Evolutionary conservation across 1,140 invertebrate species (phyloP).

Genomic region (Thaumatotibia leucotreta): DNA sequence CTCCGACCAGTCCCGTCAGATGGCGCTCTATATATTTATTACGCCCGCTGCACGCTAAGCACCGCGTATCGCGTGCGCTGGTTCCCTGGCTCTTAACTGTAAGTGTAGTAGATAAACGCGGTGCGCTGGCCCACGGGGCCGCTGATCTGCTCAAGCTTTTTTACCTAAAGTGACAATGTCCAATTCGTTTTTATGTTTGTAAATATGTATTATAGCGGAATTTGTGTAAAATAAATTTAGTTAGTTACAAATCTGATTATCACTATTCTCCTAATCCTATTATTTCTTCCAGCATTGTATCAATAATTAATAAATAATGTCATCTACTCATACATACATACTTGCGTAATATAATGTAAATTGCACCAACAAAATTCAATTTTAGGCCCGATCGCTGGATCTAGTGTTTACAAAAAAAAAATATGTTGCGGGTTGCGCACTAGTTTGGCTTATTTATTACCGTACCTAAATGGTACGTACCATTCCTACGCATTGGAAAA

Average conservation of each 20-base stretch:
- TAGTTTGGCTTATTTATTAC: too few relatives aligned
- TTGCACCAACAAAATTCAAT: too few relatives aligned
- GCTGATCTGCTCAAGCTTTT: constrained; percentile 66
- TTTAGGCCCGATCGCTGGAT: too few relatives aligned
- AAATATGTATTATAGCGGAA: constrained; percentile 77
- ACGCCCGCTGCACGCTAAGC: not conserved
- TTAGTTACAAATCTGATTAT: constrained; percentile 44
- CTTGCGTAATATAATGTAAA: too few relatives aligned
- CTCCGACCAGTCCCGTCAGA: not conserved
- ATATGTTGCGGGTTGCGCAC: too few relatives aligned
- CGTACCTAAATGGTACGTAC: too few relatives aligned
- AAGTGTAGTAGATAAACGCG: constrained; percentile 14
- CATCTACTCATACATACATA: too few relatives aligned
- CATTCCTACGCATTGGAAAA: too few relatives aligned
- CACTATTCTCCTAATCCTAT: not conserved
- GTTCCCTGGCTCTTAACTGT: not conserved
- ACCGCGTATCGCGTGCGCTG: not conserved
- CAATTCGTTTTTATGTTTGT: constrained; percentile 73
- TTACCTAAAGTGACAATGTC: constrained; percentile 63
- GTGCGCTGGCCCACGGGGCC: constrained; percentile 25
- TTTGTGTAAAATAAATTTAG: constrained; percentile 68
- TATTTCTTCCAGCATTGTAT: not conserved
- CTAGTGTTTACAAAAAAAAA: too few relatives aligned
- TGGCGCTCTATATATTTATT: not conserved
- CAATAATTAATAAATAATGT: too few relatives aligned